Evolutionary conservation across 2,888 invertebrate genomes (phyloP).

Genomic region (Aspidiotus rigidus): DNA sequence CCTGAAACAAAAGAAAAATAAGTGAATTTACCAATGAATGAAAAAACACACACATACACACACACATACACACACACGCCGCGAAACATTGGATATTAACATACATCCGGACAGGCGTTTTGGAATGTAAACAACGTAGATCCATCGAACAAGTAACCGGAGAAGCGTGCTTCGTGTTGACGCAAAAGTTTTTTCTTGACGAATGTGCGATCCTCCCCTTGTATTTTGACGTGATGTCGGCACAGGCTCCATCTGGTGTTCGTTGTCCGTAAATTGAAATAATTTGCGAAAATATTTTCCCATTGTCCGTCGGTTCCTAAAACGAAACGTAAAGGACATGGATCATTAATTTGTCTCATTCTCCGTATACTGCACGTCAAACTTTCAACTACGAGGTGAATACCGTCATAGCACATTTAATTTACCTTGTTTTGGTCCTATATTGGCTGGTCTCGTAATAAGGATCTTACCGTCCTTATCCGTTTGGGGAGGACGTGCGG

Average conservation of each 20-base stretch:
- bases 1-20: conserved; percentile 44
- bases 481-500: neutral
- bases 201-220: conserved; percentile 56
- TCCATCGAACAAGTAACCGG: conserved; percentile 68
- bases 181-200: conserved; percentile 54
- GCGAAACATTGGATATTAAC: conserved; percentile 41
- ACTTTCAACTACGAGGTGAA: too few species aligned
- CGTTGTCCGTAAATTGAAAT: neutral
- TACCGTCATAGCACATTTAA: neutral
- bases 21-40: conserved; percentile 9
- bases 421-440: conserved; percentile 3
- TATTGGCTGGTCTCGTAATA: neutral
- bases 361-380: too few species aligned
- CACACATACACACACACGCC: too few species aligned
- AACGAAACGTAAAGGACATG: neutral
- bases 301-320: neutral
- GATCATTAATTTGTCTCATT: neutral
- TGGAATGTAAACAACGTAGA: conserved; percentile 56
- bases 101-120: conserved; percentile 41
- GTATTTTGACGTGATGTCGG: conserved; percentile 66
- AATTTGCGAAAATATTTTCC: conserved; percentile 7
- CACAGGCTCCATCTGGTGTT: conserved; percentile 56
- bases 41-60: too few species aligned
- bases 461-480: neutral
- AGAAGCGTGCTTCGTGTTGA: conserved; percentile 49